Evolutionary conservation across 2,888 invertebrate species (phyloP), one percentile per base, ranked within the genome.

Genomic region (Prostheceraeus crozeri): DNA sequence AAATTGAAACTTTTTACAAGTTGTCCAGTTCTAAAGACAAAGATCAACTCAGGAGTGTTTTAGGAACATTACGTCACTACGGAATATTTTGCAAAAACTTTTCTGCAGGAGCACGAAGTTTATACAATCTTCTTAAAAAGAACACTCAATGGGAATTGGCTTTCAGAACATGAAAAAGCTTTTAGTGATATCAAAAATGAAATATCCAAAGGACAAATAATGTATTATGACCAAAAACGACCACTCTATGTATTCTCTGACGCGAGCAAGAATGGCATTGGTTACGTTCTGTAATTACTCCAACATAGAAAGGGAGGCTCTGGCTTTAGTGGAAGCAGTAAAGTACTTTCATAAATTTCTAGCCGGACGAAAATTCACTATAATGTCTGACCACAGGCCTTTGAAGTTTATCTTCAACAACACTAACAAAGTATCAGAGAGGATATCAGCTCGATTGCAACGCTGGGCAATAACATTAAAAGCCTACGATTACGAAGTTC

Each of bases 381-480:
- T 75, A 21, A 48, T 65, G n/a, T 73, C 72, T 0, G 74, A 74
- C 58, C 71, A 74, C 58, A 67, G 70, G 59, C 74, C 76, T 0
- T 59, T 78, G 1, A 71, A 67, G 25, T 45, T 64, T n/a, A 71
- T 76, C 51, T 72, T 75, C 57, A 61, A 64, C 46, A 58, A 63
- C 48, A 65, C 67, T 68, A 57, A 16, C 14, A 3, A 68, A n/a
- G n/a, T n/a, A 11, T 63, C 66, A 1, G 40, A 62, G 6, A 56
- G 60, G 27, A 60, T 65, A 4, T 68, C 67, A 10, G 64, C 59
- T 31, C 61, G 68, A 10, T 63, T 70, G 8, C 64, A 66, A 51
- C 54, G 68, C 3, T 68, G 66, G 68, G 59, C 61, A 2, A 16
- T 61, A 0, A 62, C 63, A 3, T 58, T 75, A 16, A 65, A 70